Evolutionary conservation across 2,888 invertebrate genomes (phyloP), one percentile per base, ranked within the genome.

Genomic region (Stenodera caucasica): DNA sequence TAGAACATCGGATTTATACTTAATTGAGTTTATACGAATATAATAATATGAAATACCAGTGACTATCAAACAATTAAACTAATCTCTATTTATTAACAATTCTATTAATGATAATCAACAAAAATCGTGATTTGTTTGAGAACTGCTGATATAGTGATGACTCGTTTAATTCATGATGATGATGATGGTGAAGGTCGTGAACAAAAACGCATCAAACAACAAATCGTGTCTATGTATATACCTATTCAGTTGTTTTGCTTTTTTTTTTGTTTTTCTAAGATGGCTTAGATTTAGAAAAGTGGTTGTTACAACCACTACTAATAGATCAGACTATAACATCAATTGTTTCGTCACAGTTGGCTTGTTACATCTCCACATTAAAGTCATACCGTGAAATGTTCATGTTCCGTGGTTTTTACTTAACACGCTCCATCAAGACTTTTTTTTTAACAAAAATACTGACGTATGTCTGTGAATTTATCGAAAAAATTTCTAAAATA

Each of bases 401-500:
- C 68, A 68, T 66, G 68, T 66, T 68, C 66, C 62, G 68, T 63
- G 68, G 68, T 66, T 68, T 40, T 68, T 63, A 68, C 61, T 66
- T 68, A 66, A 64, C 66, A 66, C 66, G 67, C 67, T 63, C 63
- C 63, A 65, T 66, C 68, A 68, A 68, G 68, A 66, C 63, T 66
- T 66, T 67, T 65, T 21, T 40, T 3, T 11, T 11, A 8, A 29
- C 9, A 37, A 14, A 3, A 5, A 26, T 26, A 26, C 26, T 3
- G 3, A 26, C 4, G 26, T 26, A 26, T 26, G 26, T 3, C 26
- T 26, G 26, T 26, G 7, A 3, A 5, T 26, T 3, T 3, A 26
- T 7, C 3, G 7, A 26, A 26, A 26, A 26, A 26, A 26, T n/a
- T n/a, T n/a, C n/a, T n/a, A n/a, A n/a, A n/a, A n/a, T n/a, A n/a